phyloP scores from a whole-genome alignment of 2,888 invertebrate species.

The Silvanus unidentatus region DNA sequence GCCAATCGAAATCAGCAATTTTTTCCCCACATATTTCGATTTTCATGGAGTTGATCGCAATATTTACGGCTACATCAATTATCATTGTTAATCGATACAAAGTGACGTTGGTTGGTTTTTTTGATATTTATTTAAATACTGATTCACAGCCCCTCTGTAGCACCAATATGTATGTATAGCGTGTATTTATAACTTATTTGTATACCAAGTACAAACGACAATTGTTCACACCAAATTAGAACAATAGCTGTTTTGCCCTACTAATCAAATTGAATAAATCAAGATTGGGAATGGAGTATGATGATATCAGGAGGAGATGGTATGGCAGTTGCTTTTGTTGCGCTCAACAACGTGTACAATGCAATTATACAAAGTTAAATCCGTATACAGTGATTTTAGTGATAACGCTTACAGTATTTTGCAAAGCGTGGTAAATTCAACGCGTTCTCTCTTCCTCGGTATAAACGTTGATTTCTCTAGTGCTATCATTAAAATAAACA shows the following conservation, averaged over 20 bases:
- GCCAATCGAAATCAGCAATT: conserved; percentile 11
- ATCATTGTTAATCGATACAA: too few relatives aligned
- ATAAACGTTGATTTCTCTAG: neutral
- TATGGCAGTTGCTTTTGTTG: conserved; percentile 19
- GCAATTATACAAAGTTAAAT: conserved; percentile 15
- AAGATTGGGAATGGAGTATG: conserved; percentile 15
- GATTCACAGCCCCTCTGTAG: too few relatives aligned
- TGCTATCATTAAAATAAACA: conserved; percentile 35
- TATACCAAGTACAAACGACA: too few relatives aligned
- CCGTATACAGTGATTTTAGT: conserved; percentile 14
- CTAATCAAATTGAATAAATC: conserved; percentile 27
- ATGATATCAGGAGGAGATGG: conserved; percentile 17
- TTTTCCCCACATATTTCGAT: conserved; percentile 6
- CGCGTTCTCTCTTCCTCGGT: neutral
- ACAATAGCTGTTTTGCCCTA: conserved; percentile 27
- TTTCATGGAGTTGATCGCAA: too few relatives aligned
- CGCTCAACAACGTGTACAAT: conserved; percentile 10
- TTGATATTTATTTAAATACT: too few relatives aligned
- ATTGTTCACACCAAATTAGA: conserved; percentile 13
- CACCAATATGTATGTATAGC: too few relatives aligned
- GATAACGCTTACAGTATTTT: conserved; percentile 19
- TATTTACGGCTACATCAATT: too few relatives aligned
- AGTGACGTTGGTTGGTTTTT: too few relatives aligned
- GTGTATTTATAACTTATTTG: conserved; percentile 12
- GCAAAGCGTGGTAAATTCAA: conserved; percentile 10